Evolutionary conservation across 2,888 invertebrate species (phyloP).

Genomic region (Acronicta alni): DNA sequence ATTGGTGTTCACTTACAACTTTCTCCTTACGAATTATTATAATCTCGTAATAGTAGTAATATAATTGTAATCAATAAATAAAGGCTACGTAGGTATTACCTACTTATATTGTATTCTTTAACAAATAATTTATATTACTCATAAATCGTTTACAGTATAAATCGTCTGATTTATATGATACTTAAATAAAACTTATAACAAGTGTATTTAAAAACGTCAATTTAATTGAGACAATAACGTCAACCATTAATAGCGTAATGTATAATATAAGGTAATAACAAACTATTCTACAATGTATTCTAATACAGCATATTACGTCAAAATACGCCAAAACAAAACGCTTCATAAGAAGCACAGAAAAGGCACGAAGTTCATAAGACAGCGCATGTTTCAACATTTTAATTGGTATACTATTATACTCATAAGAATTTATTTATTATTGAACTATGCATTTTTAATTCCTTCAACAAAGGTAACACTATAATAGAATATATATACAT

Average conservation of each 20-base stretch:
- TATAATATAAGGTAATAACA: conserved; percentile 55
- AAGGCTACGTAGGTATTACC: conserved; percentile 48
- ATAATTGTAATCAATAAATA: conserved; percentile 51
- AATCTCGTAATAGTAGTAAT: conserved; percentile 45
- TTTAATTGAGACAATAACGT: conserved; percentile 55
- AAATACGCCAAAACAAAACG: conserved; percentile 75
- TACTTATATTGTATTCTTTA: conserved; percentile 47
- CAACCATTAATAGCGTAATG: conserved; percentile 49
- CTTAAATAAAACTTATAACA: conserved; percentile 44
- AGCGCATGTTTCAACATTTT: conserved; percentile 69
- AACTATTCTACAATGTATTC: conserved; percentile 53
- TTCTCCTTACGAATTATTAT: conserved; percentile 47
- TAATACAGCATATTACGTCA: conserved; percentile 60
- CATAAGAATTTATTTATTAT: conserved; percentile 47
- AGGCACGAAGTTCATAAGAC: conserved; percentile 89
- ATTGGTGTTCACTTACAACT: conserved; percentile 79
- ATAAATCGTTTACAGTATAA: conserved; percentile 35
- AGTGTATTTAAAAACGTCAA: conserved; percentile 54
- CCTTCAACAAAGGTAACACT: conserved; percentile 12
- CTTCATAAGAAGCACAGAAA: conserved; percentile 79
- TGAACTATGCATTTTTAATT: conserved; percentile 32
- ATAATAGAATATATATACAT: too few species aligned
- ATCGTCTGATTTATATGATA: conserved; percentile 33
- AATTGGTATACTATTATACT: conserved; percentile 56
- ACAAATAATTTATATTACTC: conserved; percentile 53